Conservation (phyloP, 1,140 invertebrate species). For the Sycophila sp. region DNA sequence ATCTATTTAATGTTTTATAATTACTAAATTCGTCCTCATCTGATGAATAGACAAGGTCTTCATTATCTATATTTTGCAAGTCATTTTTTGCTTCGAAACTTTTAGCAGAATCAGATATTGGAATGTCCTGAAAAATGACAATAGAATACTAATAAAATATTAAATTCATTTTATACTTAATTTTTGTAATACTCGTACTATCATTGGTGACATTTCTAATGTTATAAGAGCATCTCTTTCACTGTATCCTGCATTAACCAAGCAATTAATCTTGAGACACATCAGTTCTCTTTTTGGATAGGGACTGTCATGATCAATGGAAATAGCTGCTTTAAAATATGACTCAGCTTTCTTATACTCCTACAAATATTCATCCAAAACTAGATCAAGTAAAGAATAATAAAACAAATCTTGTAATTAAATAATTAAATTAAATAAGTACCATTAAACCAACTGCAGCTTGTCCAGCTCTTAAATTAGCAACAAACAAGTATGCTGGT, state of each 20-base stretch:
- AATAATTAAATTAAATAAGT: not conserved
- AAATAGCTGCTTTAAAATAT: not conserved
- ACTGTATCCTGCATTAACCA: not conserved
- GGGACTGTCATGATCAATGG: not conserved
- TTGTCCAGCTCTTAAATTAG: not conserved
- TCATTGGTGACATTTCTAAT: not conserved
- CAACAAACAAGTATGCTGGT: not conserved
- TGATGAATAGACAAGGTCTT: not conserved
- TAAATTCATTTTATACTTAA: not conserved
- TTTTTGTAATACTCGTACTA: not conserved
- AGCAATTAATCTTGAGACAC: not conserved
- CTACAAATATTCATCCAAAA: slow-evolving; percentile 2
- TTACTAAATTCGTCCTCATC: not conserved
- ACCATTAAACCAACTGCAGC: not conserved
- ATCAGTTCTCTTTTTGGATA: not conserved
- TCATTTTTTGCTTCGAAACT: no score
- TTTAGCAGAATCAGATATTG: no score
- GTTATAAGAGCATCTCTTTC: not conserved
- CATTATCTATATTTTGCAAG: not conserved
- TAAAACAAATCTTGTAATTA: not conserved
- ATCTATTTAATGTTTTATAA: not conserved
- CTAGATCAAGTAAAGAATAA: not conserved
- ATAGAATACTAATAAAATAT: no score
- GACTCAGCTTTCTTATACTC: not conserved
- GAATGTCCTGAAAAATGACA: no score